Conservation (phyloP, 2,797 vertebrate genomes). For the Alca torda region DNA sequence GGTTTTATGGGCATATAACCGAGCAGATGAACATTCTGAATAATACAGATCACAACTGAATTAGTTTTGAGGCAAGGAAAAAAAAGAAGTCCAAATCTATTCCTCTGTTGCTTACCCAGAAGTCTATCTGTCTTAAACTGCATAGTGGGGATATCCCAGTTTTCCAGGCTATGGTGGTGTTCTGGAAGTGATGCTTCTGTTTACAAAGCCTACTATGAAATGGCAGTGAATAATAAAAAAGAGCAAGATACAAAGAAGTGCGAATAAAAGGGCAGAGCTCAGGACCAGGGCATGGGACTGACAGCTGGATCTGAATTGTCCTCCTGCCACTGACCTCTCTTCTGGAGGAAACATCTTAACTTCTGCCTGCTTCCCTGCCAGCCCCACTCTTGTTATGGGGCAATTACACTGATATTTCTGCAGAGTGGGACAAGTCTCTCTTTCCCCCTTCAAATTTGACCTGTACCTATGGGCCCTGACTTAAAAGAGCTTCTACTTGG, state of each 20-base stretch:
- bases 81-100: background rate
- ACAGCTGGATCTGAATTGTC: background rate
- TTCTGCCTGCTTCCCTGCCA: background rate
- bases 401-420: background rate
- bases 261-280: background rate
- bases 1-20: background rate
- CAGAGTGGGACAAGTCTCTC: background rate
- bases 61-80: background rate
- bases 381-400: background rate
- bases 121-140: background rate
- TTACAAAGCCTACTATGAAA: background rate
- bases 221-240: background rate
- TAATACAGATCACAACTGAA: background rate
- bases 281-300: background rate
- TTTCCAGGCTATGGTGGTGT: background rate
- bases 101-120: background rate
- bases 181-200: background rate
- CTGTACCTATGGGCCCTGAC: background rate
- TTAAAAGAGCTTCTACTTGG: background rate
- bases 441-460: background rate
- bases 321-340: background rate
- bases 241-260: background rate
- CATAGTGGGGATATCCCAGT: background rate
- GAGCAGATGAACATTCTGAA: background rate
- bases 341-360: background rate